Conservation (phyloP, 2,888 invertebrate genomes). For the Trichogramma dendrolimi region DNA sequence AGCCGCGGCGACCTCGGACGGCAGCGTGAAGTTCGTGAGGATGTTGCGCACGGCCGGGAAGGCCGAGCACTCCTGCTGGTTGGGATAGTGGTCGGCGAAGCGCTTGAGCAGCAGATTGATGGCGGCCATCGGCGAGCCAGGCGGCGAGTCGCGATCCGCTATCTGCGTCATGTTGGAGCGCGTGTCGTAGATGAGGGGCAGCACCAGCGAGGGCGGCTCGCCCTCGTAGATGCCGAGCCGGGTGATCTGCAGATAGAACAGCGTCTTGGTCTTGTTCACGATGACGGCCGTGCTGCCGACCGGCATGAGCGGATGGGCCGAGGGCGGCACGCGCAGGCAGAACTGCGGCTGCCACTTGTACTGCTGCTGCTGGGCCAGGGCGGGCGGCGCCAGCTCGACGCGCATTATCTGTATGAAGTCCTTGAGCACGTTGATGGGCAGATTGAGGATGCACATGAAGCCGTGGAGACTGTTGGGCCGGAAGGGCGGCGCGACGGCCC, state of each 20-base stretch:
- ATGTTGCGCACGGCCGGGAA: slow-evolving; percentile 89
- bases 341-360: slow-evolving; percentile 87
- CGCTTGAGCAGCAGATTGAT: slow-evolving; percentile 64
- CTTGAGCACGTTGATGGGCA: slow-evolving; percentile 81
- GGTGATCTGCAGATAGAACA: slow-evolving; percentile 85
- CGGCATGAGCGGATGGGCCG: slow-evolving; percentile 74
- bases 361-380: slow-evolving; percentile 61
- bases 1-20: slow-evolving; percentile 69
- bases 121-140: slow-evolving; percentile 60
- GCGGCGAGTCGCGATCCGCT: slow-evolving; percentile 64
- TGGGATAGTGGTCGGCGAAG: slow-evolving; percentile 68
- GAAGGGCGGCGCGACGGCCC: slow-evolving; percentile 86
- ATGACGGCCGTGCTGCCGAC: slow-evolving; percentile 84
- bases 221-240: slow-evolving; percentile 16
- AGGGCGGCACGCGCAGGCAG: slow-evolving; percentile 88
- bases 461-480: slow-evolving; percentile 84
- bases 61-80: slow-evolving; percentile 76
- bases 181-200: slow-evolving; percentile 88
- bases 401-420: slow-evolving; percentile 88
- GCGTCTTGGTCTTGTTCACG: slow-evolving; percentile 79
- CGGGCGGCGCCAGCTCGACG: slow-evolving; percentile 60
- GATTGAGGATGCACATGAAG: slow-evolving; percentile 79
- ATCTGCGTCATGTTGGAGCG: slow-evolving; percentile 80
- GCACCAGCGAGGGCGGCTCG: slow-evolving; percentile 66
- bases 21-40: slow-evolving; percentile 75